These are phyloP conservation scores for Matsumyia berberina DNA, from an alignment of 2,888 invertebrate genomes.

Conservation along the genomic window DNA sequence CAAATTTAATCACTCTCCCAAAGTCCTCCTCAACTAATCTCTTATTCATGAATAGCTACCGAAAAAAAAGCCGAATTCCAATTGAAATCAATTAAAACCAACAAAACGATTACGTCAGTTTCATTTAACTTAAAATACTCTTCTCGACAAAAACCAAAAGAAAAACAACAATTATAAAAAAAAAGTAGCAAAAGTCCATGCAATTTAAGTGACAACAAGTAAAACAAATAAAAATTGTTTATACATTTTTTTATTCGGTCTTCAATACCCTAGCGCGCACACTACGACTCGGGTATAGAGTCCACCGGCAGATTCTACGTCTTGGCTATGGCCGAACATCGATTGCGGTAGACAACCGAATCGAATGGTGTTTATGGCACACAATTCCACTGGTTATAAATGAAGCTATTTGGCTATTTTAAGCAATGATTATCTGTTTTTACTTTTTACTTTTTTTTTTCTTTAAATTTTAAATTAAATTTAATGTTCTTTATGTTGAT, in stretches of 20 bases:
- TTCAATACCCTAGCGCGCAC: background rate
- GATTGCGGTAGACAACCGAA: constrained; percentile 36
- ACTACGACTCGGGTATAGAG: constrained; percentile 32
- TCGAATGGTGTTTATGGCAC: constrained; percentile 41
- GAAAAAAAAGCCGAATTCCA: constrained; percentile 35
- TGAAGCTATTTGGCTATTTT: constrained; percentile 35
- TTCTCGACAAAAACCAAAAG: background rate
- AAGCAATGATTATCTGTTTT: constrained; percentile 34
- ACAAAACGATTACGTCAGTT: constrained; percentile 52
- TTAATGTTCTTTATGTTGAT: constrained; percentile 14
- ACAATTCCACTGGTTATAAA: constrained; percentile 11
- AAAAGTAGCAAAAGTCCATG: constrained; percentile 18
- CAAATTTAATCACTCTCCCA: background rate
- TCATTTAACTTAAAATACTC: constrained; percentile 52
- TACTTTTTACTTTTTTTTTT: constrained; percentile 7
- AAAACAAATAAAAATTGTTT: constrained; percentile 29
- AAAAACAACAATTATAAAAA: background rate
- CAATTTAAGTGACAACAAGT: constrained; percentile 57
- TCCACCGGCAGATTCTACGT: constrained; percentile 41
- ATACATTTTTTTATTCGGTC: constrained; percentile 5
- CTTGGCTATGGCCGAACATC: constrained; percentile 25
- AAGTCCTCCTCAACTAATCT: constrained; percentile 10
- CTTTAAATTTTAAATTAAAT: constrained; percentile 8
- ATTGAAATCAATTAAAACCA: constrained; percentile 56
- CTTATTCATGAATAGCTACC: constrained; percentile 15